phyloP scores from a whole-genome alignment of 2,888 invertebrate genomes.

The Alloscopus bannaensis region DNA sequence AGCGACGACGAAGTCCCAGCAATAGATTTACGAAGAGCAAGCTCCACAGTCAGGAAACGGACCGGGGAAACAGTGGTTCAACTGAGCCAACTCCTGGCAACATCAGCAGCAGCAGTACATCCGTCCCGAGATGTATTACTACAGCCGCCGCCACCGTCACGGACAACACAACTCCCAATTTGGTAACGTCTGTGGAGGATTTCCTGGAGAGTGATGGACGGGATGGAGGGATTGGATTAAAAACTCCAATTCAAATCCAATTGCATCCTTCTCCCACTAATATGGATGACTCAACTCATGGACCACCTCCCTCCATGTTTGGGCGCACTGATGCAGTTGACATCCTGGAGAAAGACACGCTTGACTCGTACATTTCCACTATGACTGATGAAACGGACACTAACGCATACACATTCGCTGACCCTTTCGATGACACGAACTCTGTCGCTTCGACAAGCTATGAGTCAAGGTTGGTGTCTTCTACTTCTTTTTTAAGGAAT shows the following conservation, averaged over 20 bases:
- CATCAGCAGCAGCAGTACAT: not conserved
- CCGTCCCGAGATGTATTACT: not conserved
- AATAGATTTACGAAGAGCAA: conserved; percentile 32
- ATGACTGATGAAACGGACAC: conserved; percentile 70
- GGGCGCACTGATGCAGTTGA: conserved; percentile 43
- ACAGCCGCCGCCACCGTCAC: conserved; percentile 4
- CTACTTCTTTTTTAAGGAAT: conserved; percentile 11
- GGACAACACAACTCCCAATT: too few species aligned
- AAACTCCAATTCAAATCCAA: conserved; percentile 51
- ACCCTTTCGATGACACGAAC: conserved; percentile 68
- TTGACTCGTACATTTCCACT: conserved; percentile 69
- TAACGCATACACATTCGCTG: conserved; percentile 70
- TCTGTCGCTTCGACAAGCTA: conserved; percentile 71
- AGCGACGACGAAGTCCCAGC: conserved; percentile 37
- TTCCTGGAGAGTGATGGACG: conserved; percentile 41
- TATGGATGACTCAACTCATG: not conserved
- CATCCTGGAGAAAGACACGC: conserved; percentile 61
- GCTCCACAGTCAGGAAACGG: conserved; percentile 11
- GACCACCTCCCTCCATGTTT: conserved; percentile 37
- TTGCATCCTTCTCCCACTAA: conserved; percentile 31
- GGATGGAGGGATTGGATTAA: conserved; percentile 35
- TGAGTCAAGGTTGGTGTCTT: conserved; percentile 70
- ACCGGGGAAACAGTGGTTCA: conserved; percentile 11
- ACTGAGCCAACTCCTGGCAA: conserved; percentile 2
- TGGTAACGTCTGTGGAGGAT: conserved; percentile 50